Evolutionary conservation across 2,888 invertebrate genomes (phyloP).

Genomic region (Caenorhabditis drosophilae): DNA sequence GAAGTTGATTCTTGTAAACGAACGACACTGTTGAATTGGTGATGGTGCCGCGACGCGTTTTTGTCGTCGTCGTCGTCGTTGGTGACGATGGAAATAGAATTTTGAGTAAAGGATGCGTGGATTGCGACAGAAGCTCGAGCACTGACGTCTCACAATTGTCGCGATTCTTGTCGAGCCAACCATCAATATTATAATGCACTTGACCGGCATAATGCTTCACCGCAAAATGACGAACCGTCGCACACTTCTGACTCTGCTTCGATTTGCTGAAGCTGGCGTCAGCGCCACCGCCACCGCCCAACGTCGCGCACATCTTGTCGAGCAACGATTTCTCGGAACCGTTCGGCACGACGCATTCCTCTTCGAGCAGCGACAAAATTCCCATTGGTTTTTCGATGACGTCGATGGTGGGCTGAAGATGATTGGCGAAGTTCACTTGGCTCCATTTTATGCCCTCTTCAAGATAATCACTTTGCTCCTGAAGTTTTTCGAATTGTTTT

Average conservation of each 20-base stretch:
- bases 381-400: conserved; percentile 67
- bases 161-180: conserved; percentile 72
- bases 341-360: conserved; percentile 68
- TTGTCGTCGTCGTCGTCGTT: conserved; percentile 23
- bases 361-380: conserved; percentile 64
- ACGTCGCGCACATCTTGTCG: conserved; percentile 56
- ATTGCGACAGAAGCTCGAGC: conserved; percentile 63
- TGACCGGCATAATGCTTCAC: conserved; percentile 71
- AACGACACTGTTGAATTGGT: conserved; percentile 49
- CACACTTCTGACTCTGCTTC: conserved; percentile 60
- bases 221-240: conserved; percentile 56
- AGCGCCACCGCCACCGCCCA: too few species aligned
- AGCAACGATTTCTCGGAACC: conserved; percentile 61
- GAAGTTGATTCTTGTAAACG: conserved; percentile 60
- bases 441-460: conserved; percentile 74
- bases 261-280: conserved; percentile 58
- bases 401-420: conserved; percentile 64
- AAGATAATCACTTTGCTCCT: conserved; percentile 63
- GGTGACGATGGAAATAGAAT: conserved; percentile 52
- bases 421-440: conserved; percentile 83
- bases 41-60: conserved; percentile 41
- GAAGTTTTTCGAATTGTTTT: background rate
- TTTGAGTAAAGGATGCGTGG: conserved; percentile 53
- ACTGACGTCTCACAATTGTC: conserved; percentile 63
- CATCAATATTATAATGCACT: conserved; percentile 71